Percentiles rank a stretch among this genome's conserved stretches.
Evolutionary conservation across 2,888 invertebrate genomes (phyloP).

Genomic region (Pherbina coryleti): DNA sequence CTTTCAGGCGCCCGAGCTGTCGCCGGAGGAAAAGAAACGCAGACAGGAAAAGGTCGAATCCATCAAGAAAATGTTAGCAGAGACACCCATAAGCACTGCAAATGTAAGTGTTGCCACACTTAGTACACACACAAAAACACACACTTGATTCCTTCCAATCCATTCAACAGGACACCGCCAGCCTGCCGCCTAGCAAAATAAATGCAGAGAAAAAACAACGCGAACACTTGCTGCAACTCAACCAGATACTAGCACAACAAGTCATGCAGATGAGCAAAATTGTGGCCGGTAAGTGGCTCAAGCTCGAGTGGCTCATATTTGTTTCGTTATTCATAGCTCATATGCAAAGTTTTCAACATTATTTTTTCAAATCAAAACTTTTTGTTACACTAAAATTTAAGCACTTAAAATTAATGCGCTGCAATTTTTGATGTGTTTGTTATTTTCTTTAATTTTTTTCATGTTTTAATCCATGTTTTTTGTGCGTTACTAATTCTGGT

Average conservation of each 20-base stretch:
- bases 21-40: conserved; percentile 86
- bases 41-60: conserved; percentile 90
- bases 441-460: conserved; percentile 11
- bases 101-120: conserved; percentile 60
- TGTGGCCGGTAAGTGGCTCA: conserved; percentile 84
- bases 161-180: conserved; percentile 52
- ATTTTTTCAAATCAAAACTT: conserved; percentile 17
- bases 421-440: conserved; percentile 12
- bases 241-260: conserved; percentile 92
- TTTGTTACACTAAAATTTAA: not conserved
- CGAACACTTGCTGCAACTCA: conserved; percentile 89
- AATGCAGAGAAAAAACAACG: conserved; percentile 88
- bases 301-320: not conserved
- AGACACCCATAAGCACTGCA: conserved; percentile 71
- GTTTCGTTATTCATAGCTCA: too few species aligned
- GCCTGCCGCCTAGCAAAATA: conserved; percentile 78
- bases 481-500: conserved; percentile 9
- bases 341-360: not conserved
- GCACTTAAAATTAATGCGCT: not conserved
- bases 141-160: not conserved
- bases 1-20: conserved; percentile 80
- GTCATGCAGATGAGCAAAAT: conserved; percentile 96
- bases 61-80: conserved; percentile 90
- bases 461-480: not conserved
- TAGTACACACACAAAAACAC: not conserved